Evolutionary conservation across 2,113 vertebrate species (phyloP).

Genomic region (Peromyscus leucopus): DNA sequence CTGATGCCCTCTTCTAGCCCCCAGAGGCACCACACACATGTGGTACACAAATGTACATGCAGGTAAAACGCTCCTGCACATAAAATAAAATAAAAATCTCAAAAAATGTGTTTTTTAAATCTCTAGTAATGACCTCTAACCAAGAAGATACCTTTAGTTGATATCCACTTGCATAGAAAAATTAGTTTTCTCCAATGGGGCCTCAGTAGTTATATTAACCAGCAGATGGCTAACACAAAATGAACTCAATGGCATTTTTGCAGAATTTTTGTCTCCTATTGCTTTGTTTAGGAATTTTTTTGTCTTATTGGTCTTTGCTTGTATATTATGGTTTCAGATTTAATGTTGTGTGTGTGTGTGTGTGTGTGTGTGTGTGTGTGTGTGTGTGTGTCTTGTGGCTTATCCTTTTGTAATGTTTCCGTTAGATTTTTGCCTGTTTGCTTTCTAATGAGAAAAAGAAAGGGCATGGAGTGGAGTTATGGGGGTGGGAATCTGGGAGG

Average conservation of each 20-base stretch:
- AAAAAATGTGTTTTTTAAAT: background rate
- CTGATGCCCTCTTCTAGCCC: background rate
- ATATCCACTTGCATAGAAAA: background rate
- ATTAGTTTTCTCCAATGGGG: background rate
- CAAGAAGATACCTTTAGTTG: background rate
- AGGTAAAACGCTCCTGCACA: background rate
- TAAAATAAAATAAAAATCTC: background rate
- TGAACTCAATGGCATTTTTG: background rate
- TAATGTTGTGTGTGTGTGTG: background rate
- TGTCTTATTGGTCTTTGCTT: background rate
- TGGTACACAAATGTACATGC: background rate
- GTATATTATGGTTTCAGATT: background rate
- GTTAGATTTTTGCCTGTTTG: background rate
- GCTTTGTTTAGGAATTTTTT: background rate
- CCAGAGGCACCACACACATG: background rate
- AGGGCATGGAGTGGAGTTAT: too few relatives aligned
- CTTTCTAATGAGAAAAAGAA: background rate
- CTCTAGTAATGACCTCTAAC: background rate
- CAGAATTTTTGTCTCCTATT: background rate
- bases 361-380: background rate
- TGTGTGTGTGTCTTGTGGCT: background rate
- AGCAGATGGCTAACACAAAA: background rate
- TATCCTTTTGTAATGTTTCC: background rate
- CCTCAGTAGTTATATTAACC: background rate
- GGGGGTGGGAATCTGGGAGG: too few relatives aligned